Percentiles rank a stretch among this genome's conserved stretches.
phyloP scores from a whole-genome alignment of 2,888 invertebrate species.

The Dicycla oo region DNA sequence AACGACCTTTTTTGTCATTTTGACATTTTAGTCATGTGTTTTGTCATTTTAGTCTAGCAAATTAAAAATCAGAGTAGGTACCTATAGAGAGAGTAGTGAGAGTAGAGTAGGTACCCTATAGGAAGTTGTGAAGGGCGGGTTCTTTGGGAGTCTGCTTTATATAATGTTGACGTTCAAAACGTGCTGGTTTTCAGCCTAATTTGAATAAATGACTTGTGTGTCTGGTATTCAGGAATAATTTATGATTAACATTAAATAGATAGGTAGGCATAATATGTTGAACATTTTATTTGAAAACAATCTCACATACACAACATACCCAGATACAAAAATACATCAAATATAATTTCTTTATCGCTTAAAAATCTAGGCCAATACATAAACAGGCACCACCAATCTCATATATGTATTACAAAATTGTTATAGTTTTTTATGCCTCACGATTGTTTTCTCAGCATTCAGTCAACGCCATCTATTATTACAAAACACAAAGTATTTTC shows the following conservation, averaged over 20 bases:
- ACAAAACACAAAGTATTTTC: not conserved
- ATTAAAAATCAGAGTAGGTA: too few relatives aligned
- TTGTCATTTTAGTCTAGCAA: too few relatives aligned
- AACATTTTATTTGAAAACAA: not conserved
- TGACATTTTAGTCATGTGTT: too few relatives aligned
- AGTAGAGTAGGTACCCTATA: too few relatives aligned
- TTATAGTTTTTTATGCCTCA: not conserved
- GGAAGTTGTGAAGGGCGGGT: too few relatives aligned
- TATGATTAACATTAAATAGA: not conserved
- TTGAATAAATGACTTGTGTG: not conserved
- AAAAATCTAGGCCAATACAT: not conserved
- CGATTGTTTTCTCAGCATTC: not conserved
- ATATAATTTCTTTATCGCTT: not conserved
- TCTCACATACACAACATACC: not conserved
- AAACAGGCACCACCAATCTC: not conserved
- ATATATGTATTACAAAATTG: not conserved
- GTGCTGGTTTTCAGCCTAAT: too few relatives aligned
- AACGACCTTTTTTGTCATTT: too few relatives aligned
- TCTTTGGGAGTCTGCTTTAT: too few relatives aligned
- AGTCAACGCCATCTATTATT: slow-evolving; percentile 36
- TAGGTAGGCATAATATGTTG: too few relatives aligned
- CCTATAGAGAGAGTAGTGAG: too few relatives aligned
- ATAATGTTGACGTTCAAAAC: too few relatives aligned
- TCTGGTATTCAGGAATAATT: not conserved
- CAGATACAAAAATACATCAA: not conserved